A percentile compares a stretch with the other conserved stretches of the same genome.
These are phyloP conservation scores for Exaiptasia diaphana DNA, from an alignment of 64 coral and sea anemone genomes.

Conservation along the genomic window DNA sequence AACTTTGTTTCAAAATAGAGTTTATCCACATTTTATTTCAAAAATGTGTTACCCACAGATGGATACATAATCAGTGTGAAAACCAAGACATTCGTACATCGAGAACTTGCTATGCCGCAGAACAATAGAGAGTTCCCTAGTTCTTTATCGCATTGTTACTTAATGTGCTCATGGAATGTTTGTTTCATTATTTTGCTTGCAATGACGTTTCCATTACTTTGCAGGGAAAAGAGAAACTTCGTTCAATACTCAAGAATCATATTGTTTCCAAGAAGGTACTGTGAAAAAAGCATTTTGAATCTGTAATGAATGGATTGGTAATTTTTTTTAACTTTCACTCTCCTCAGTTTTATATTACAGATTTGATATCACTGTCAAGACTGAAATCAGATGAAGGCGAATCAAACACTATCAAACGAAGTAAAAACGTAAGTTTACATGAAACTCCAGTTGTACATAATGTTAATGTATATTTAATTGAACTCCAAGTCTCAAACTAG, in stretches of 20 bases:
- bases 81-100: too few species aligned
- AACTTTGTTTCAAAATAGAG: too few species aligned
- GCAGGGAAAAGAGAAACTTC: slow-evolving; percentile 70
- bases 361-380: slow-evolving; percentile 12
- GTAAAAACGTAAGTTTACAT: background rate
- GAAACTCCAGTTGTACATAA: too few species aligned
- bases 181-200: background rate
- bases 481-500: too few species aligned
- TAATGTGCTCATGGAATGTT: background rate
- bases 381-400: slow-evolving; percentile 35
- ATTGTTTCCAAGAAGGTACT: slow-evolving; percentile 63
- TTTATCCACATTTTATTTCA: too few species aligned
- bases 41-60: too few species aligned
- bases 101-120: too few species aligned
- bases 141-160: too few species aligned
- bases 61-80: too few species aligned
- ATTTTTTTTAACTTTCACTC: background rate
- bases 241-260: slow-evolving; percentile 67
- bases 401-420: background rate
- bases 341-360: background rate
- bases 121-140: too few species aligned
- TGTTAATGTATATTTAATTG: too few species aligned
- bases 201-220: background rate
- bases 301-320: background rate
- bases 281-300: background rate